Evolutionary conservation across 2,888 invertebrate species (phyloP).

Genomic region (Nephrocerus scutellatus): DNA sequence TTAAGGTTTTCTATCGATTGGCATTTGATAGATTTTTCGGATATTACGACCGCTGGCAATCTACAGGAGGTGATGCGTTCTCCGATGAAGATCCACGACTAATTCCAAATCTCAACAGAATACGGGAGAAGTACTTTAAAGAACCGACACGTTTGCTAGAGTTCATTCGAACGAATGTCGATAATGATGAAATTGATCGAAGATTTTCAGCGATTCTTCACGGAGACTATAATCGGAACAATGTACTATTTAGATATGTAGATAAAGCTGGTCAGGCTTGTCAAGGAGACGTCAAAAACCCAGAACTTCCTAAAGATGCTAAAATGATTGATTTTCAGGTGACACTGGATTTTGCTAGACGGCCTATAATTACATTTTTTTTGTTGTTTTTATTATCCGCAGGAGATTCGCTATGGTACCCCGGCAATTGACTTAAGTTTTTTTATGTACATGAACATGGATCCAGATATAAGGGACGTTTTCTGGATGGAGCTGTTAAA

Average conservation of each 20-base stretch:
- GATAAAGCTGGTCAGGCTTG: conserved; percentile 5
- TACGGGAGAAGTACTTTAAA: conserved; percentile 32
- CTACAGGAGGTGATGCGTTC: conserved; percentile 14
- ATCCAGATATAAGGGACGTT: conserved; percentile 25
- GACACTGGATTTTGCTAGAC: no score
- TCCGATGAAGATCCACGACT: conserved; percentile 23
- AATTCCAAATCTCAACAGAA: conserved; percentile 24
- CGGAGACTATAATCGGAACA: conserved; percentile 46
- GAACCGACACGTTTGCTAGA: conserved; percentile 37
- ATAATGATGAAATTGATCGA: conserved; percentile 26
- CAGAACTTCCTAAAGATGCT: conserved; percentile 27
- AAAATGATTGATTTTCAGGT: conserved; percentile 46
- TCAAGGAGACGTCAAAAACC: conserved; percentile 7
- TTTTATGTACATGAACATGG: conserved; percentile 42
- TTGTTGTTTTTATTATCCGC: no score
- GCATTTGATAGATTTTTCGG: conserved; percentile 42
- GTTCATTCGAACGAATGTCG: conserved; percentile 27
- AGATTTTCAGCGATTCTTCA: conserved; percentile 39
- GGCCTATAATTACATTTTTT: background rate
- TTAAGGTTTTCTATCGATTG: conserved; percentile 31
- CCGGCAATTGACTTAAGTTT: conserved; percentile 42
- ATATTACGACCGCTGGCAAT: conserved; percentile 36
- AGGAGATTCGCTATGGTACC: conserved; percentile 40
- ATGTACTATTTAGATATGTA: conserved; percentile 41
- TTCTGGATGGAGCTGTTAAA: conserved; percentile 33